Conservation (phyloP, 2,113 vertebrate genomes). For the Lepidothrix coronata region DNA sequence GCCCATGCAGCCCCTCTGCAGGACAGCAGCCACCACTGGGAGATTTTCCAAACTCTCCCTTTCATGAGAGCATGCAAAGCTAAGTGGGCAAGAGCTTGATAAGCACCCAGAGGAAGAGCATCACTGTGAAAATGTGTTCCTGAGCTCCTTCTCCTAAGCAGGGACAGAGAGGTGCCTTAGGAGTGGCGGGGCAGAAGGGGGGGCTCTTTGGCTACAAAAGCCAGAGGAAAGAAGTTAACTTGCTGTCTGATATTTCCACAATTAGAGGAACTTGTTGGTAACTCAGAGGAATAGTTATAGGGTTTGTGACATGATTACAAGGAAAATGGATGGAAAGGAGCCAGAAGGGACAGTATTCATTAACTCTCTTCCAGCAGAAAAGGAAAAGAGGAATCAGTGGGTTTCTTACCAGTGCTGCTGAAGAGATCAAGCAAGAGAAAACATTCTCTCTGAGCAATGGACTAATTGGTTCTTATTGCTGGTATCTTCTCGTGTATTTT, state of each 20-base stretch:
- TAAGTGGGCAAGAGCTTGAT: not conserved
- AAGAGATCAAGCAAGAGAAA: not conserved
- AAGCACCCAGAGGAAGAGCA: not conserved
- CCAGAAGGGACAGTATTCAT: conserved; percentile 1
- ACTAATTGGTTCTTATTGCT: conserved; percentile 28
- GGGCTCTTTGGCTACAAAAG: not conserved
- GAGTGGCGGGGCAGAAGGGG: not conserved
- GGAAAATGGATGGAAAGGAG: not conserved
- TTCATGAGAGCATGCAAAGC: not conserved
- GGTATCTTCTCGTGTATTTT: not conserved
- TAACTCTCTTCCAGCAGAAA: not conserved
- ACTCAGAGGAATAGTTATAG: not conserved
- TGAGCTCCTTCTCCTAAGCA: not conserved
- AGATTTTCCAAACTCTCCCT: not conserved
- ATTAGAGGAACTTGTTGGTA: not conserved
- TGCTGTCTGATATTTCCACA: not conserved
- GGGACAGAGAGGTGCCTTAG: not conserved
- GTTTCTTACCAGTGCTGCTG: not conserved
- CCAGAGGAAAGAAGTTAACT: not conserved
- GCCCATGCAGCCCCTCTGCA: not conserved
- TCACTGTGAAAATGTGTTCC: not conserved
- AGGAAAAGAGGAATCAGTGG: not conserved
- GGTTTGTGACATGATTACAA: not conserved
- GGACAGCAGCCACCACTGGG: not conserved
- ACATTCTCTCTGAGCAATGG: not conserved